A percentile compares a stretch with the other conserved stretches of the same genome.
Evolutionary conservation across 2,888 invertebrate genomes (phyloP).

Genomic region (Ctenicera cuprea): DNA sequence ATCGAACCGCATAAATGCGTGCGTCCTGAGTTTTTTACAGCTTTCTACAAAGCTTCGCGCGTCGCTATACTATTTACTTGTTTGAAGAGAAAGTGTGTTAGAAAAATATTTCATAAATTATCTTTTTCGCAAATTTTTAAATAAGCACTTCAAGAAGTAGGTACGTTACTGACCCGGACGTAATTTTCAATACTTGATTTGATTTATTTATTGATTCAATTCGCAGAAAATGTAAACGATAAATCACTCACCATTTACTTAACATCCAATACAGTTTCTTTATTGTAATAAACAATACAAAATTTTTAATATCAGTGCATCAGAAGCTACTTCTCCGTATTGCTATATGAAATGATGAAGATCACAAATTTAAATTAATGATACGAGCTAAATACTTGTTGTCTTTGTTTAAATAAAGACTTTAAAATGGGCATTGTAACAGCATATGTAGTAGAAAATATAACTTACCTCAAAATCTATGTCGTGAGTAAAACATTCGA

Average conservation of each 20-base stretch:
- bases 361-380: constrained; percentile 23
- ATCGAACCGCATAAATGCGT: constrained; percentile 51
- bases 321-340: too few relatives aligned
- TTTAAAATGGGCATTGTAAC: background rate
- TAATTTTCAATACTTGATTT: constrained; percentile 48
- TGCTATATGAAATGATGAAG: background rate
- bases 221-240: constrained; percentile 6
- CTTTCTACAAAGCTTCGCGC: constrained; percentile 40
- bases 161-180: constrained; percentile 41
- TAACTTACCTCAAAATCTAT: constrained; percentile 76
- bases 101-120: constrained; percentile 40
- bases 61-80: constrained; percentile 42
- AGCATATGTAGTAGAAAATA: too few relatives aligned
- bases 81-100: constrained; percentile 44
- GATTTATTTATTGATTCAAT: constrained; percentile 40
- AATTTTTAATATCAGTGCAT: too few relatives aligned
- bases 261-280: too few relatives aligned
- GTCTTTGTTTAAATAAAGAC: background rate
- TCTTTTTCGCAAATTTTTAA: constrained; percentile 29
- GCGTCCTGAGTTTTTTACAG: constrained; percentile 45
- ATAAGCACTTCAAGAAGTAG: constrained; percentile 10
- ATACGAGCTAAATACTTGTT: background rate
- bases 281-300: too few relatives aligned
- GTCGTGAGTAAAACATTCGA: constrained; percentile 75
- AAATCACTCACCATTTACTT: background rate